These are phyloP conservation scores for Oopsacas minuta DNA, from an alignment of 37 sponge, comb jelly and placozoan species.

Conservation along the genomic window DNA sequence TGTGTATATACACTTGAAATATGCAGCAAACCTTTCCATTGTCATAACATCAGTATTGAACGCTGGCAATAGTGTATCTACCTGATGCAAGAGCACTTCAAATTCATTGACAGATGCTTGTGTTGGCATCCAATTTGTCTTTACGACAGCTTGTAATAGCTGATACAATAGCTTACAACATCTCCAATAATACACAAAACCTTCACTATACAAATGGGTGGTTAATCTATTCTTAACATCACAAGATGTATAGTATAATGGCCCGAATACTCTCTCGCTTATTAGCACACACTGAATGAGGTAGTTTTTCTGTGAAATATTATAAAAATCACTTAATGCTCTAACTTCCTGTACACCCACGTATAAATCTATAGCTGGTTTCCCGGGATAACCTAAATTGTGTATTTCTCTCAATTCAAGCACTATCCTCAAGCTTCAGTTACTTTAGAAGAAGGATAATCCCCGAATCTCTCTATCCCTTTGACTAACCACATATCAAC, in stretches of 20 bases:
- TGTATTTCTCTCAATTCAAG: background rate
- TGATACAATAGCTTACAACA: background rate
- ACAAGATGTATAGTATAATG: too few species aligned
- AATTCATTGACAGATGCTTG: background rate
- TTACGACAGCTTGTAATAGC: background rate
- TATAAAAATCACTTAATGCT: too few species aligned
- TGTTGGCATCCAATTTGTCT: background rate
- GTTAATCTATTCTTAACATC: background rate
- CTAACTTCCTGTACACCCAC: background rate
- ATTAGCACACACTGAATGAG: background rate
- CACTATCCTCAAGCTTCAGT: background rate
- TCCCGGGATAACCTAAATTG: background rate
- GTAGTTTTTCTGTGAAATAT: too few species aligned
- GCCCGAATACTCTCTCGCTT: too few species aligned
- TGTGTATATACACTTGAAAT: background rate
- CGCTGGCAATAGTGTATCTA: background rate
- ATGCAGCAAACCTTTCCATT: background rate
- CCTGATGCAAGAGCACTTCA: background rate
- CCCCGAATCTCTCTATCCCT: too few species aligned
- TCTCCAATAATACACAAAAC: background rate
- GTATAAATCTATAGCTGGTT: background rate
- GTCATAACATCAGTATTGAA: background rate
- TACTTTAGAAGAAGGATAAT: background rate
- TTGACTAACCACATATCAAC: background rate
- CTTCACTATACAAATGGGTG: background rate